Percentiles rank a stretch among this genome's conserved stretches.
These are phyloP conservation scores for Orcinus orca DNA, from an alignment of 2,113 vertebrate species.

Conservation along the genomic window DNA sequence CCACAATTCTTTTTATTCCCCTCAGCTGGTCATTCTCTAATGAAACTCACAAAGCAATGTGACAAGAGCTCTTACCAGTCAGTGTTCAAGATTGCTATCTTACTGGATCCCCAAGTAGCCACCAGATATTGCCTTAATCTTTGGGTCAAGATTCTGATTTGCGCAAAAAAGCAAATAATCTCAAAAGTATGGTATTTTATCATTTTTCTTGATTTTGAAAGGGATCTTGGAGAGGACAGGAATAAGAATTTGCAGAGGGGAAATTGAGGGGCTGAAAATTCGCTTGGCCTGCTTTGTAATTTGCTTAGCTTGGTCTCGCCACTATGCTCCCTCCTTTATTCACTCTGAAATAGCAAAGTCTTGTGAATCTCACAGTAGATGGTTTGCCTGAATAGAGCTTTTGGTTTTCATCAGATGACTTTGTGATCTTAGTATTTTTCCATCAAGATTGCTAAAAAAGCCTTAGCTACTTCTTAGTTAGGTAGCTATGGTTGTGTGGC, in stretches of 20 bases:
- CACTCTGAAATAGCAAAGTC: neutral
- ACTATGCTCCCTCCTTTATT: neutral
- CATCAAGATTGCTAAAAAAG: neutral
- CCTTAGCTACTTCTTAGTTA: neutral
- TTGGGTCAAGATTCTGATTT: conserved; percentile 13
- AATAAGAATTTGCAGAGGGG: neutral
- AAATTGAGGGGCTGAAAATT: neutral
- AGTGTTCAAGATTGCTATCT: neutral
- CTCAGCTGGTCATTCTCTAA: neutral
- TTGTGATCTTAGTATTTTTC: neutral
- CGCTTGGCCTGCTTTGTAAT: neutral
- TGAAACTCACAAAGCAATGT: neutral
- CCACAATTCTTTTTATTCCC: neutral
- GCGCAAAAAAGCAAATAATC: neutral
- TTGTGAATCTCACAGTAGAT: neutral
- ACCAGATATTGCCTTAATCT: neutral
- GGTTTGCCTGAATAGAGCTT: neutral
- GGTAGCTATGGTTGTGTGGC: neutral
- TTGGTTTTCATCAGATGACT: neutral
- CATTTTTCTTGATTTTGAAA: conserved; percentile 24
- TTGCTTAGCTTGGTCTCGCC: neutral
- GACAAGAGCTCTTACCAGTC: neutral
- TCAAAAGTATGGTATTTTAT: neutral
- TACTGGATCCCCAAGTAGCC: neutral
- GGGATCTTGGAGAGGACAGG: neutral